Percentiles rank a stretch among this genome's conserved stretches.
These are phyloP conservation scores for Parelbella ahira DNA, from an alignment of 2,888 invertebrate genomes.

Conservation along the genomic window DNA sequence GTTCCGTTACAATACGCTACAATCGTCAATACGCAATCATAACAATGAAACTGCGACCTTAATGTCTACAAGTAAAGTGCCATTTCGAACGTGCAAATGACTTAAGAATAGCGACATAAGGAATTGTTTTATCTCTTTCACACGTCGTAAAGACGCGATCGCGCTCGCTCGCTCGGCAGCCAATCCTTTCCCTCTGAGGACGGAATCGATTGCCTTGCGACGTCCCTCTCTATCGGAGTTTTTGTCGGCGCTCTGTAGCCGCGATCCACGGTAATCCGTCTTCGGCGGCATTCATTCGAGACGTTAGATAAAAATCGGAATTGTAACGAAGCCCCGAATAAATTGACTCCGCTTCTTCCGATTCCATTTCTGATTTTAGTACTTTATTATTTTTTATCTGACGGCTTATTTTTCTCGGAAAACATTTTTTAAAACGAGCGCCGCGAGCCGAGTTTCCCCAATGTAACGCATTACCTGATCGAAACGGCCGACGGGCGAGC, in stretches of 20 bases:
- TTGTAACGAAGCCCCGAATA: slow-evolving; percentile 65
- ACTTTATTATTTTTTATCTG: slow-evolving; percentile 55
- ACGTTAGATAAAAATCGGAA: slow-evolving; percentile 70
- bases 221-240: slow-evolving; percentile 73
- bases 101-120: slow-evolving; percentile 78
- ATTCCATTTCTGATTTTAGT: slow-evolving; percentile 53
- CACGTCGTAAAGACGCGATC: slow-evolving; percentile 71
- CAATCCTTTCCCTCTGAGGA: slow-evolving; percentile 66
- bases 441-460: not conserved
- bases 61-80: slow-evolving; percentile 67
- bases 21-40: slow-evolving; percentile 68
- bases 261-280: slow-evolving; percentile 72
- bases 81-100: slow-evolving; percentile 66
- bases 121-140: slow-evolving; percentile 78
- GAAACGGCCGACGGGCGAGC: slow-evolving; percentile 43
- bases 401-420: slow-evolving; percentile 37
- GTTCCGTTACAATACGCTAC: slow-evolving; percentile 65
- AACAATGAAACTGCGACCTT: slow-evolving; percentile 77
- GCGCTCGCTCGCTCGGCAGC: slow-evolving; percentile 59
- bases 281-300: slow-evolving; percentile 65
- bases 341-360: slow-evolving; percentile 60
- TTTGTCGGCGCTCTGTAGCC: slow-evolving; percentile 55
- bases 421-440: slow-evolving; percentile 18
- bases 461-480: slow-evolving; percentile 9
- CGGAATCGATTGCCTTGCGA: slow-evolving; percentile 68